Percentiles rank a stretch among this genome's conserved stretches.
phyloP scores from a whole-genome alignment of 2,113 vertebrate species.

The Silurus glanis region DNA sequence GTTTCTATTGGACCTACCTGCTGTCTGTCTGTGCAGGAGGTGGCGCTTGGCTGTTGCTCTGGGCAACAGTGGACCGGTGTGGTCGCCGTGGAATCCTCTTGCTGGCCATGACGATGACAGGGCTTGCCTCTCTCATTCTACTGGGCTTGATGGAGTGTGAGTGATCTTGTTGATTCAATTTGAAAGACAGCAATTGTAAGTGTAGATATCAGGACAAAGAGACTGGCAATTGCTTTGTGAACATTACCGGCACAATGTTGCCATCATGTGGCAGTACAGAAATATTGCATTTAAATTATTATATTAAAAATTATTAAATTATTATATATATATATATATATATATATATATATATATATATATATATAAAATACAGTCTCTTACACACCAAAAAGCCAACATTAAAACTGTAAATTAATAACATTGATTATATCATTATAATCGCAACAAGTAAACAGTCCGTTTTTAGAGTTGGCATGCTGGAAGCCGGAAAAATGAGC shows the following conservation, averaged over 20 bases:
- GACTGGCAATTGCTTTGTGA: neutral
- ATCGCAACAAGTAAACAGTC: too few species aligned
- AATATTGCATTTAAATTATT: neutral
- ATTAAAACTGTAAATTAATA: too few species aligned
- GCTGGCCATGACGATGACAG: constrained; percentile 82
- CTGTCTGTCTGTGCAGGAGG: constrained; percentile 81
- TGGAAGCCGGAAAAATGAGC: too few species aligned
- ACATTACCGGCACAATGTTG: constrained; percentile 24
- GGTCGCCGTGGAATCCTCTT: constrained; percentile 87
- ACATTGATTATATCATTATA: too few species aligned
- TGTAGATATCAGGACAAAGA: neutral
- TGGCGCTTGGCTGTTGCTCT: constrained; percentile 82
- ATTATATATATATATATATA: too few species aligned
- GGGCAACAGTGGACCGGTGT: constrained; percentile 79
- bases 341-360: too few species aligned
- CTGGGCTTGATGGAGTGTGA: constrained; percentile 87
- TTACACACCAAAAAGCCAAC: too few species aligned
- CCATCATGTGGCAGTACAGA: constrained; percentile 58
- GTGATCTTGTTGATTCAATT: constrained; percentile 44
- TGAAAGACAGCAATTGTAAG: too few species aligned
- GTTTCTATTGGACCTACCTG: constrained; percentile 85
- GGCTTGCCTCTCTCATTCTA: constrained; percentile 82
- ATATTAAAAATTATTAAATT: too few species aligned
- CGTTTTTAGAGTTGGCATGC: too few species aligned
- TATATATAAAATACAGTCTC: too few species aligned